A percentile compares a stretch with the other conserved stretches of the same genome.
phyloP scores from a whole-genome alignment of 2,888 invertebrate genomes.

The Epinotia nisella region DNA sequence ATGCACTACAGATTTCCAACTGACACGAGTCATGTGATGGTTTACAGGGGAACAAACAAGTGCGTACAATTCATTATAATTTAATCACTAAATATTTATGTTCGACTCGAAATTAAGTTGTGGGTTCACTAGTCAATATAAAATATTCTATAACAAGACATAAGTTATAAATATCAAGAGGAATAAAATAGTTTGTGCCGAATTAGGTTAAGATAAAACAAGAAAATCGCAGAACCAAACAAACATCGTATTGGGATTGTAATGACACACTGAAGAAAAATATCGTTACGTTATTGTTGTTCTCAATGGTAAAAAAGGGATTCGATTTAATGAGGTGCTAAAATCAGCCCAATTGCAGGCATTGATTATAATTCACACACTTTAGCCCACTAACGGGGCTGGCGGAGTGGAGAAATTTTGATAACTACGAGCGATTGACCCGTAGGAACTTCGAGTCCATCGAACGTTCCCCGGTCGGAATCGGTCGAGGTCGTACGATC shows the following conservation, averaged over 20 bases:
- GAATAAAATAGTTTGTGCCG: conserved; percentile 34
- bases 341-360: conserved; percentile 25
- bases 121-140: conserved; percentile 4
- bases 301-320: conserved; percentile 11
- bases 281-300: background rate
- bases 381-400: conserved; percentile 20
- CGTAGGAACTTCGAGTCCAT: conserved; percentile 12
- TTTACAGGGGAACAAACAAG: conserved; percentile 12
- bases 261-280: background rate
- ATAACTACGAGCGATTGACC: conserved; percentile 18
- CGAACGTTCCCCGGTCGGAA: conserved; percentile 10
- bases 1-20: background rate
- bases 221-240: conserved; percentile 13
- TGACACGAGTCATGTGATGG: background rate
- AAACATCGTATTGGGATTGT: conserved; percentile 1
- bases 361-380: conserved; percentile 20
- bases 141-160: background rate
- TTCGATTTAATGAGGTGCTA: conserved; percentile 6
- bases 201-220: conserved; percentile 34
- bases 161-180: background rate
- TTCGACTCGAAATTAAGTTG: conserved; percentile 10
- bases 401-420: conserved; percentile 1
- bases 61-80: background rate
- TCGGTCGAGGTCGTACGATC: conserved; percentile 20
- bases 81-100: background rate